Base-by-base conservation (phyloP, 1,140 invertebrate genomes). In the Drosophila bifasciata region DNA sequence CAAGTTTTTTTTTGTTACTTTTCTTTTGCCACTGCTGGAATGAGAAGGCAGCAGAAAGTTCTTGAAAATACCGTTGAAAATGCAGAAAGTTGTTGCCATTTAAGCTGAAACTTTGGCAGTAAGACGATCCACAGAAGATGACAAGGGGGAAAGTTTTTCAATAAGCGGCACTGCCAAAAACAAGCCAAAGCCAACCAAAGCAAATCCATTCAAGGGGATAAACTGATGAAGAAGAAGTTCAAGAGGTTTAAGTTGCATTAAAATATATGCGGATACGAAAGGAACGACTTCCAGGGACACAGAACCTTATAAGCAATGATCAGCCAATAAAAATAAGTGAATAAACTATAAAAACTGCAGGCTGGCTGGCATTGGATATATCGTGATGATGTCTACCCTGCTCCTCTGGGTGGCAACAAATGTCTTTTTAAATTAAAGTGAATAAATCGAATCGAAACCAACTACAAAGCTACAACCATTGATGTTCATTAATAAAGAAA, bases 291-390 rank as follows among this genome's bases (percentile, higher is more conserved):
- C 43, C 63, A 79, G 76, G 56, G 62, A 59, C 67, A 57, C 48
- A 63, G 69, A 66, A 39, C 63, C 69, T 77, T 85, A 86, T 73
- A 80, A 79, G 75, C 72, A 76, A 85, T 76, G 57, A 59, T 69
- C 74, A 81, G 73, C 67, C 83, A 74, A 88, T 81, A 85, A 78
- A 85, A 88, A 81, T 88, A 85, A 88, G 81, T 81, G 83, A 81
- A 77, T 75, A 81, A 85, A 88, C 70, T 69, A 36, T 36, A 36
- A 11, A 36, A 76, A 88, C 64, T 63, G 66, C 76, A 79, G 67
- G 79, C 52, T 50, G 36, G 45, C 6, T 28, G 25, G 25, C 7
- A 28, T 28, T 28, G 58, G 62, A 53, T 78, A 79, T 76, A n/a
- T n/a, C n/a, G n/a, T 55, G 67, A 32, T 21, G 50, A 77, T 45